Conservation (phyloP, 2,113 vertebrate species). For the Spermophilus dauricus region DNA sequence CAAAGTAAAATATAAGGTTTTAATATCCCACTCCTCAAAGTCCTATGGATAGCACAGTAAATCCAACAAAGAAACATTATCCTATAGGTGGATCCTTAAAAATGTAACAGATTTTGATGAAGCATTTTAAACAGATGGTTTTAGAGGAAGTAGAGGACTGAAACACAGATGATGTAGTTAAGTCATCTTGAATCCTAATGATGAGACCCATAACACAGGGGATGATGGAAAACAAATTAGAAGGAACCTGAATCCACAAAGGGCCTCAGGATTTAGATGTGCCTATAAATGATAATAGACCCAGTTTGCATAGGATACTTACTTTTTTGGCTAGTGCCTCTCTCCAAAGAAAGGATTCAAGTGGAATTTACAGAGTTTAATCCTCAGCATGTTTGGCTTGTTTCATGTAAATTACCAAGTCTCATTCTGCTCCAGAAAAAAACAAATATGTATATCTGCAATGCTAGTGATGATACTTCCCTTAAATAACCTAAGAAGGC, state of each 20-base stretch:
- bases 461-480: not conserved
- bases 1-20: constrained; percentile 38
- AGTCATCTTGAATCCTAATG: not conserved
- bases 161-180: not conserved
- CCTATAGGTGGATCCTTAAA: not conserved
- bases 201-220: not conserved
- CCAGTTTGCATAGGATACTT: not conserved
- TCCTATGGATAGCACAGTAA: not conserved
- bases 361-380: not conserved
- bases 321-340: not conserved
- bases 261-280: not conserved
- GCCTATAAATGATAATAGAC: too few relatives aligned
- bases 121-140: constrained; percentile 3
- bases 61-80: not conserved
- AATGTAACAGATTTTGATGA: not conserved
- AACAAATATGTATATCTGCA: not conserved
- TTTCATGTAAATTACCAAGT: not conserved
- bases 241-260: not conserved
- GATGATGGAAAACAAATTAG: not conserved
- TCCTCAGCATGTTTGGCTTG: not conserved
- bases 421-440: not conserved
- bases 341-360: constrained; percentile 32
- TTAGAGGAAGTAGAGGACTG: constrained; percentile 13
- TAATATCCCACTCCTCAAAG: not conserved
- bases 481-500: not conserved